Evolutionary conservation across 2,888 invertebrate genomes (phyloP).

Genomic region (Bedellia somnulentella): DNA sequence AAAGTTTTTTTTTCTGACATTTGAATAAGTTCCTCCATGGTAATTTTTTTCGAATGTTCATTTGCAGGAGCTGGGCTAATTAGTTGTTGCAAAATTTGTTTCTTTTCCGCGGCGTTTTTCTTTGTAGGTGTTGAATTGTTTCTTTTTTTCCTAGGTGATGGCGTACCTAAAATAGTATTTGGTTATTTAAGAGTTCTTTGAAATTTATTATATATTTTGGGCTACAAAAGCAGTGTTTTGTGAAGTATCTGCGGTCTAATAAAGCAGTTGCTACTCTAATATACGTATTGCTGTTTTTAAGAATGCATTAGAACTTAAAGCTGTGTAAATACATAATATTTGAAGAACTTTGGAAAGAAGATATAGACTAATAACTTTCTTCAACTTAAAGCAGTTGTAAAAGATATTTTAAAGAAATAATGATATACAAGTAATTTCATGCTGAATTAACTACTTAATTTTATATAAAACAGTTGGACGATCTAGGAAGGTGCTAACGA

Average conservation of each 20-base stretch:
- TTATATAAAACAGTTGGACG: constrained; percentile 33
- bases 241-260: no score
- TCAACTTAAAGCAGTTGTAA: no score
- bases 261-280: no score
- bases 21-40: constrained; percentile 73
- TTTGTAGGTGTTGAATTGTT: constrained; percentile 79
- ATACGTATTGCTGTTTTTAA: no score
- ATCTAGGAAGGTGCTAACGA: constrained; percentile 58
- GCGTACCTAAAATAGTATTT: constrained; percentile 57
- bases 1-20: constrained; percentile 66
- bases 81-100: constrained; percentile 77
- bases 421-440: no score
- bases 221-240: no score
- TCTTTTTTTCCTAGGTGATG: constrained; percentile 76
- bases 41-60: constrained; percentile 65
- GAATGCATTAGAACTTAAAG: neutral
- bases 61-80: constrained; percentile 68
- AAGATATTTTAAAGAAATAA: no score
- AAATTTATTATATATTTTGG: neutral
- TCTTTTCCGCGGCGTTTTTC: constrained; percentile 76
- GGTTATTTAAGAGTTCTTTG: neutral
- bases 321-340: neutral
- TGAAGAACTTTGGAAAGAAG: neutral
- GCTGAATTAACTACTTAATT: neutral
- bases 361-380: neutral